These are phyloP conservation scores for Circaetus gallicus DNA, from an alignment of 2,113 vertebrate genomes.

Conservation along the genomic window DNA sequence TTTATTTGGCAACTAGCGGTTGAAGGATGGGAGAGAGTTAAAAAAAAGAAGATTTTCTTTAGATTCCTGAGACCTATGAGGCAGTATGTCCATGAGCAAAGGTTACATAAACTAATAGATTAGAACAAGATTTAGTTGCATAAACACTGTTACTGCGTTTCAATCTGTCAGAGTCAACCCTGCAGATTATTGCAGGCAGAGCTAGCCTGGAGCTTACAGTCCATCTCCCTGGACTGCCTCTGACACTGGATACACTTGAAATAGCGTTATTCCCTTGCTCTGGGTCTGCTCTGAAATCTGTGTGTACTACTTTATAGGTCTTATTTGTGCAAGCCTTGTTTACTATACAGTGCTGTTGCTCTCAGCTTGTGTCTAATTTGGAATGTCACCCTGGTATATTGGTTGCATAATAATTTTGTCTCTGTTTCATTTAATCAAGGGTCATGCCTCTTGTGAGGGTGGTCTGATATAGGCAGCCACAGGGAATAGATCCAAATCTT, in stretches of 20 bases:
- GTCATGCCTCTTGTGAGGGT: not conserved
- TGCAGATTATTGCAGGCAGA: conserved; percentile 42
- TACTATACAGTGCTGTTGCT: not conserved
- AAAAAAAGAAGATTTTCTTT: conserved; percentile 15
- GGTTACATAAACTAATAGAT: conserved; percentile 62
- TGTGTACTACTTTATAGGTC: not conserved
- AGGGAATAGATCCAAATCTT: not conserved
- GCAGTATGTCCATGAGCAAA: conserved; percentile 2
- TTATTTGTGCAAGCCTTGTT: not conserved
- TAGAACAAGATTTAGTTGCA: conserved; percentile 62
- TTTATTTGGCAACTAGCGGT: not conserved
- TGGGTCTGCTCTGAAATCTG: not conserved
- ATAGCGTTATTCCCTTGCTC: not conserved
- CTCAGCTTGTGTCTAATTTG: not conserved
- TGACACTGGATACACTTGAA: not conserved
- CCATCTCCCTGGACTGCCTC: not conserved
- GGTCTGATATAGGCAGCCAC: not conserved
- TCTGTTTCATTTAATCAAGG: not conserved
- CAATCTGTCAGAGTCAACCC: conserved; percentile 43
- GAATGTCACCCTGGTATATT: not conserved
- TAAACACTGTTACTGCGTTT: conserved; percentile 47
- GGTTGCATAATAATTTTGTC: not conserved
- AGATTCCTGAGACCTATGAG: not conserved
- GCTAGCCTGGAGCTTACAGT: not conserved
- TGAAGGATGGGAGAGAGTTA: not conserved